phyloP scores from a whole-genome alignment of 2,888 invertebrate genomes.

The Dynastes maya region DNA sequence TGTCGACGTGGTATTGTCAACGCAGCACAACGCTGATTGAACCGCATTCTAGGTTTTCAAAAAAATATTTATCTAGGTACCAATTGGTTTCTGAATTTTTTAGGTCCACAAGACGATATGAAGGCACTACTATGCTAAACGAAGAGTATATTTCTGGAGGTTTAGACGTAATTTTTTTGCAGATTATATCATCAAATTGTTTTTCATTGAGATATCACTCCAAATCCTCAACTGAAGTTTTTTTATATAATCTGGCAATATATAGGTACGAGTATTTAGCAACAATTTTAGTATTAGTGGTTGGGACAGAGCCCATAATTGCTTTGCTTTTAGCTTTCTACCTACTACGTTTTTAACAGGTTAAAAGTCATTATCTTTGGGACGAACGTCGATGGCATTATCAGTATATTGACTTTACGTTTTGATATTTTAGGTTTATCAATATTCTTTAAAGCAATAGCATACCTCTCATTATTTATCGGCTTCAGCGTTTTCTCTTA shows the following conservation, averaged over 20 bases:
- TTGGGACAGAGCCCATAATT: background rate
- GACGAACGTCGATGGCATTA: too few species aligned
- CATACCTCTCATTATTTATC: too few species aligned
- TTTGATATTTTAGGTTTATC: too few species aligned
- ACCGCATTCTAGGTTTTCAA: too few species aligned
- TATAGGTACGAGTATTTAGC: constrained; percentile 4
- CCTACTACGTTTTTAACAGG: too few species aligned
- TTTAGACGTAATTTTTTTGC: background rate
- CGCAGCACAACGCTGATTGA: too few species aligned
- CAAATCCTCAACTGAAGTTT: background rate
- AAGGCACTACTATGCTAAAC: background rate
- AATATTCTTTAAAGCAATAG: too few species aligned
- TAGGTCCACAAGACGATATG: background rate
- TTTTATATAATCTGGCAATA: background rate
- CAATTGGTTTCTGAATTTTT: background rate
- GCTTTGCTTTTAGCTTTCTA: background rate
- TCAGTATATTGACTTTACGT: too few species aligned
- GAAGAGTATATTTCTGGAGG: constrained; percentile 6
- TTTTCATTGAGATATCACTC: background rate
- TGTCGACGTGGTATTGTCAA: too few species aligned
- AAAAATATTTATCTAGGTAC: background rate
- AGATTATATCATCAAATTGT: background rate
- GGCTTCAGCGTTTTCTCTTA: too few species aligned
- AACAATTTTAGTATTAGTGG: background rate
- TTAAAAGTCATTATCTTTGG: too few species aligned